phyloP scores from a whole-genome alignment of 2,113 vertebrate genomes.

The Butastur rufipennis region DNA sequence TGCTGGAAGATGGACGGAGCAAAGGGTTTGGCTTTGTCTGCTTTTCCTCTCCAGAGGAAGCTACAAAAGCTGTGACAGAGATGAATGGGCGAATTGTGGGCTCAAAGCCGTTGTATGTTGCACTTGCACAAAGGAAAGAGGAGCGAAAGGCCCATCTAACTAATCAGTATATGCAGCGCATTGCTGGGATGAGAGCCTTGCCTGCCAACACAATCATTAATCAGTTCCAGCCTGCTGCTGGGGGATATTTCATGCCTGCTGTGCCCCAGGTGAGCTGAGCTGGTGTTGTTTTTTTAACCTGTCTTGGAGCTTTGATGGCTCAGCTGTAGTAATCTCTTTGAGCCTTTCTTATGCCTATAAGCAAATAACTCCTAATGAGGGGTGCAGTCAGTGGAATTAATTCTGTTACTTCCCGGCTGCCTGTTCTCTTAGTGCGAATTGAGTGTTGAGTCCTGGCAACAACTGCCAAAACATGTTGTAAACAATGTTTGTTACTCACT shows the following conservation, averaged over 20 bases:
- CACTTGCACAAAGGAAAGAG: conserved; percentile 95
- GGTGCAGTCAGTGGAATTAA: background rate
- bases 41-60: conserved; percentile 98
- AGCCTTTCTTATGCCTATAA: background rate
- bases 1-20: conserved; percentile 97
- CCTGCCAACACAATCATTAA: conserved; percentile 97
- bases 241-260: conserved; percentile 96
- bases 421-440: background rate
- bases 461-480: background rate
- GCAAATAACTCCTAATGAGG: background rate
- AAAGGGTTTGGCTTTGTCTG: conserved; percentile 99
- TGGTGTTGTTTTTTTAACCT: background rate
- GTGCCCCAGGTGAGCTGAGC: conserved; percentile 87
- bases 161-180: conserved; percentile 99
- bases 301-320: background rate
- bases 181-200: conserved; percentile 96
- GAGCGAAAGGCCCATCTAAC: conserved; percentile 97
- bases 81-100: conserved; percentile 98
- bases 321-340: background rate
- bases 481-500: background rate
- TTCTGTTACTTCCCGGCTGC: background rate
- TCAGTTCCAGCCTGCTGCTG: conserved; percentile 95
- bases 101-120: conserved; percentile 95
- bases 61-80: conserved; percentile 97
- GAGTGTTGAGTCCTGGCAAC: background rate